Percentiles rank a stretch among this genome's conserved stretches.
These are phyloP conservation scores for Myotis findleyi DNA, from an alignment of 2,797 vertebrate species.

Conservation along the genomic window DNA sequence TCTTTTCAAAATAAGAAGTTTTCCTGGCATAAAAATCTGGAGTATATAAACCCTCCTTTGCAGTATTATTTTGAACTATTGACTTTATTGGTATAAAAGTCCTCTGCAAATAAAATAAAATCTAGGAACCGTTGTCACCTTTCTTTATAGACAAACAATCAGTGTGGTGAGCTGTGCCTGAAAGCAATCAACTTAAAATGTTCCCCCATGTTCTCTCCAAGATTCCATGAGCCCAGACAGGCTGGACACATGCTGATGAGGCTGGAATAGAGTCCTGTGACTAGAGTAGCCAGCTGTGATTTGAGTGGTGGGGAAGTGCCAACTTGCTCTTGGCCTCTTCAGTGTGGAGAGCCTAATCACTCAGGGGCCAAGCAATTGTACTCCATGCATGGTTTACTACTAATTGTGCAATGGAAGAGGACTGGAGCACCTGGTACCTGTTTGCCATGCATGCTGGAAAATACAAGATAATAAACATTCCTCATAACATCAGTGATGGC, in stretches of 20 bases:
- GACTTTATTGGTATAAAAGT: slow-evolving; percentile 21
- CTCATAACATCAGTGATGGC: slow-evolving; percentile 15
- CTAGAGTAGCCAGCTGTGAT: slow-evolving; percentile 65
- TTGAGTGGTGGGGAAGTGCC: slow-evolving; percentile 57
- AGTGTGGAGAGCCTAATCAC: slow-evolving; percentile 66
- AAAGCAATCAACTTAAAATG: slow-evolving; percentile 44
- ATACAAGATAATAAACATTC: slow-evolving; percentile 51
- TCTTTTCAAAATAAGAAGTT: slow-evolving; percentile 1
- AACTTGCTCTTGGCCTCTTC: slow-evolving; percentile 63
- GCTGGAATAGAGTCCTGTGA: slow-evolving; percentile 58
- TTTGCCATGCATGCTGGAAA: slow-evolving; percentile 49
- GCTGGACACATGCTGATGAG: slow-evolving; percentile 60
- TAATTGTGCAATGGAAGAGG: slow-evolving; percentile 71
- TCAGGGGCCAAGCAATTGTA: slow-evolving; percentile 66
- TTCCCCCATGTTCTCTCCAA: background rate
- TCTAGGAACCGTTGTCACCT: background rate
- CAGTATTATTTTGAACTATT: background rate
- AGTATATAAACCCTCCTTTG: slow-evolving; percentile 21
- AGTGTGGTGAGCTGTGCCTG: slow-evolving; percentile 1
- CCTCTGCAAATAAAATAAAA: slow-evolving; percentile 29
- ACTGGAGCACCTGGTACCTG: slow-evolving; percentile 30
- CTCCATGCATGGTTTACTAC: slow-evolving; percentile 60
- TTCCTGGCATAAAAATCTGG: background rate
- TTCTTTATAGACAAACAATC: slow-evolving; percentile 24
- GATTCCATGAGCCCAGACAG: slow-evolving; percentile 54